These are phyloP conservation scores for Pterois miles DNA, from an alignment of 2,797 vertebrate genomes.

Conservation along the genomic window DNA sequence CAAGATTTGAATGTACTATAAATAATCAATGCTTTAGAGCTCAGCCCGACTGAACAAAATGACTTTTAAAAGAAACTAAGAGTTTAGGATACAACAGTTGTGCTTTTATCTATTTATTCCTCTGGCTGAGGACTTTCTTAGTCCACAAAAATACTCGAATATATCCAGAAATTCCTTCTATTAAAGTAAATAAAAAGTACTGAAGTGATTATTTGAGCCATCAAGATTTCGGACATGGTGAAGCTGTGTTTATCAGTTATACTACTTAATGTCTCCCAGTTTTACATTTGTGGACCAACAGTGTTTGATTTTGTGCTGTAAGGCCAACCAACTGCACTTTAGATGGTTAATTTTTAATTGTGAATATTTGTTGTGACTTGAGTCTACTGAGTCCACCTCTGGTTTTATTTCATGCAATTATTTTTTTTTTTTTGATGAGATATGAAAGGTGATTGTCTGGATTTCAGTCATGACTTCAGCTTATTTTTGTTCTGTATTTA, in stretches of 20 bases:
- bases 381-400: conserved; percentile 5
- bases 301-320: neutral
- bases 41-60: neutral
- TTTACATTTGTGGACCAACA: conserved; percentile 19
- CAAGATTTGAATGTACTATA: conserved; percentile 13
- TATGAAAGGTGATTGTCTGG: neutral
- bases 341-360: neutral
- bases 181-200: neutral
- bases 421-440: neutral
- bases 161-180: neutral
- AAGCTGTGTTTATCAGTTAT: conserved; percentile 3
- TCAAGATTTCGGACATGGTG: neutral
- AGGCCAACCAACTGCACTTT: conserved; percentile 22
- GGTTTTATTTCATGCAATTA: conserved; percentile 23
- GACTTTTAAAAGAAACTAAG: too few species aligned
- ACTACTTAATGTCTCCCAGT: conserved; percentile 1
- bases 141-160: conserved; percentile 47
- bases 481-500: conserved; percentile 18
- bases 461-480: conserved; percentile 10
- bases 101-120: conserved; percentile 45
- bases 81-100: conserved; percentile 7
- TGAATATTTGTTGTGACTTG: neutral
- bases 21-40: conserved; percentile 1
- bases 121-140: conserved; percentile 4
- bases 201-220: conserved; percentile 4